Evolutionary conservation across 2,888 invertebrate genomes (phyloP), one percentile per base, ranked within the genome.

Genomic region (Drosophila lutescens): DNA sequence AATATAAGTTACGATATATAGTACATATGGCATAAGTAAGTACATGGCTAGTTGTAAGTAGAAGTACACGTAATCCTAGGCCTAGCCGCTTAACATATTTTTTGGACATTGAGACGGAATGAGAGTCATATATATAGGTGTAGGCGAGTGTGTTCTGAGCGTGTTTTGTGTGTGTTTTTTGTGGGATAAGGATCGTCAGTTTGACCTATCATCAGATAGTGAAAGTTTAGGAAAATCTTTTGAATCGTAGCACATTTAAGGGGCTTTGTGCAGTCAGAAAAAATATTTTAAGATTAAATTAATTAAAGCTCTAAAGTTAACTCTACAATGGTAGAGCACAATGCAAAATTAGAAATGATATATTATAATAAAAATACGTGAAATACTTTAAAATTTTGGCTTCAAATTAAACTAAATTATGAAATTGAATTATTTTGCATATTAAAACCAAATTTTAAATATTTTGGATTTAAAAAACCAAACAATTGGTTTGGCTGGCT

Each of bases 81-180:
- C 87, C 85, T 83, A 87, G 65, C 59, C 58, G 51, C 53, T 53
- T 63, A 55, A 41, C 41, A 57, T 65, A 47, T 76, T 61, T 57
- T 58, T 83, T 83, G 83, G 87, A 87, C 87, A 60, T 86, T 85
- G 26, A 83, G 83, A 83, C 83, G 83, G 83, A 82, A 83, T 84
- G 80, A 85, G 69, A 77, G 65, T 66, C 70, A 53, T 77, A 55
- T 72, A 49, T 40, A 43, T 73, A 36, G 49, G 43, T 51, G 32
- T 51, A 55, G 54, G 54, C 12, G 54, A 54, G 59, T 74, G 51
- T 59, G 36, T 34, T 46, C 46, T 49, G 15, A 26, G 32, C 12
- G 63, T 62, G 17, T 47, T 10, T 47, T 23, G 32, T 55, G 36
- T 54, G 51, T 54, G 38, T 40, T 9, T 65, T 5, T 41, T 23